A percentile compares a stretch with the other conserved stretches of the same genome.
Evolutionary conservation across 1,140 invertebrate genomes (phyloP).

Genomic region (Cydia pomonella): DNA sequence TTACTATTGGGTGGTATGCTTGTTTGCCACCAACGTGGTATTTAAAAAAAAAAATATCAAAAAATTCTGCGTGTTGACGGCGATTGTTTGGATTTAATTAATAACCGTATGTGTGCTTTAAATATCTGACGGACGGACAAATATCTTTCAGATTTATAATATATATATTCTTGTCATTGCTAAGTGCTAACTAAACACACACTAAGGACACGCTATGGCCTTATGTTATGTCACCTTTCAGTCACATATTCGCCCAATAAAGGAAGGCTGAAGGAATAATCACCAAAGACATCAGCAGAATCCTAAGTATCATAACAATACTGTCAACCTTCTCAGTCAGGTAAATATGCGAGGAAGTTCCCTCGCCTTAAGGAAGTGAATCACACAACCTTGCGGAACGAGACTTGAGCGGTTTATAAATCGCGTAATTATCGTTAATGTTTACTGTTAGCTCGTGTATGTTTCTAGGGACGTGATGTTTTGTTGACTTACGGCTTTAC

Average conservation of each 20-base stretch:
- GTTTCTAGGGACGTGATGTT: background rate
- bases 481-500: background rate
- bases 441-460: background rate
- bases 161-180: too few species aligned
- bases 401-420: constrained; percentile 37
- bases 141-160: too few species aligned
- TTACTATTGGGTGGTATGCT: too few species aligned
- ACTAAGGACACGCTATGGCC: too few species aligned
- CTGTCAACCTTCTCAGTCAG: constrained; percentile 16
- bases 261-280: background rate
- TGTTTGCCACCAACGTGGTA: too few species aligned
- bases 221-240: background rate
- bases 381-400: constrained; percentile 49
- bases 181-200: too few species aligned
- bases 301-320: background rate
- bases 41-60: too few species aligned
- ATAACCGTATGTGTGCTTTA: too few species aligned
- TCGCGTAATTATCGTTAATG: constrained; percentile 35
- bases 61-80: too few species aligned
- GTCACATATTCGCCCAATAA: background rate
- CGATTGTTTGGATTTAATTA: too few species aligned
- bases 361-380: constrained; percentile 38
- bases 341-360: constrained; percentile 40
- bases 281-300: background rate
- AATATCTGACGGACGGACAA: too few species aligned